phyloP scores from a whole-genome alignment of 2,888 invertebrate species.

The Griposia aprilina region DNA sequence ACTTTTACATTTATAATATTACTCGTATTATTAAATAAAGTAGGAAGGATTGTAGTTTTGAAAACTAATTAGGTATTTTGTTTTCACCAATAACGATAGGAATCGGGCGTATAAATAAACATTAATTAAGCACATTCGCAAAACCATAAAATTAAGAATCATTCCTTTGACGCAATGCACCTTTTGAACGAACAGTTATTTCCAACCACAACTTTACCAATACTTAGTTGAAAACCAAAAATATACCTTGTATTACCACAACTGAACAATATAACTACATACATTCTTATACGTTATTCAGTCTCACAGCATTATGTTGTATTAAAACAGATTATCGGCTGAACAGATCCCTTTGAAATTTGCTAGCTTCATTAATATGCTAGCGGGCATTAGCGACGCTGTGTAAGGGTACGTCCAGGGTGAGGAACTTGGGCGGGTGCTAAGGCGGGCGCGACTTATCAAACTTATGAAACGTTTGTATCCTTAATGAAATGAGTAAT shows the following conservation, averaged over 20 bases:
- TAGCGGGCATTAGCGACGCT: constrained; percentile 44
- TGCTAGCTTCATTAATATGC: constrained; percentile 56
- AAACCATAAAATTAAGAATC: background rate
- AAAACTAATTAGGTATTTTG: too few species aligned
- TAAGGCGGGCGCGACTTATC: background rate
- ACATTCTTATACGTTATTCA: constrained; percentile 35
- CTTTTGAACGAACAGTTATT: background rate
- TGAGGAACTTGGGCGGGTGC: background rate
- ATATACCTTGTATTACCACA: background rate
- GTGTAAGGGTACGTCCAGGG: background rate
- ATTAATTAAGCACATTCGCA: background rate
- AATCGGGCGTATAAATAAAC: background rate
- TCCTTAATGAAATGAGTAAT: too few species aligned
- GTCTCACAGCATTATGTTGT: constrained; percentile 7
- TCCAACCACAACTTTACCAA: background rate
- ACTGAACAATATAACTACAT: background rate
- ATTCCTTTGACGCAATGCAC: background rate
- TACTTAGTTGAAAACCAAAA: background rate
- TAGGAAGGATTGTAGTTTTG: too few species aligned
- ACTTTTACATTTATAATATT: too few species aligned
- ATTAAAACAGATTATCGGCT: constrained; percentile 51
- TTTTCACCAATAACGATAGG: too few species aligned
- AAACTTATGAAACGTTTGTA: background rate
- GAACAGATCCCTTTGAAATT: constrained; percentile 36
- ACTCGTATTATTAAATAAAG: too few species aligned